Conservation (phyloP, 1,140 invertebrate genomes). For the Asbolus verrucosus region DNA sequence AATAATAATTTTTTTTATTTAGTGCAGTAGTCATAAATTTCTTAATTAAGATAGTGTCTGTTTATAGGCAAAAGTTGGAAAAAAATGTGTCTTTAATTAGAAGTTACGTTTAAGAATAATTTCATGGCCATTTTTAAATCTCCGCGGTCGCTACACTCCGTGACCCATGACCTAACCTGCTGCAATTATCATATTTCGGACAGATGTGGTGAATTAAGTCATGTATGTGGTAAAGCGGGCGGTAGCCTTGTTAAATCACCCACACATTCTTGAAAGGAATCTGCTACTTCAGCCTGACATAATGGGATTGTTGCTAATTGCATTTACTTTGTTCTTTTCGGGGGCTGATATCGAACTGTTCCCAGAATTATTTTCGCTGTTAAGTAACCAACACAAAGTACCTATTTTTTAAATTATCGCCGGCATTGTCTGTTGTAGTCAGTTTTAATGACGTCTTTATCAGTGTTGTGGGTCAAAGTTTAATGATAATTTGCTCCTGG, state of each 20-base stretch:
- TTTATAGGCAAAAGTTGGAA: too few relatives aligned
- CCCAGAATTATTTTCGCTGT: conserved; percentile 18
- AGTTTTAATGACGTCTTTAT: background rate
- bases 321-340: conserved; percentile 9
- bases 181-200: background rate
- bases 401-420: conserved; percentile 1
- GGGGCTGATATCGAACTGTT: conserved; percentile 6
- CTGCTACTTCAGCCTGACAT: conserved; percentile 6
- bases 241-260: conserved; percentile 27
- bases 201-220: conserved; percentile 7
- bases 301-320: conserved; percentile 23
- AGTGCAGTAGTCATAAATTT: too few relatives aligned
- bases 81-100: too few relatives aligned
- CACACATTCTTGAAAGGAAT: conserved; percentile 30
- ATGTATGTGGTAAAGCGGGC: conserved; percentile 9
- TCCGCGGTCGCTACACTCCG: background rate
- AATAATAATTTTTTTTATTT: too few relatives aligned
- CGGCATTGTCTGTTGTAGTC: background rate
- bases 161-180: background rate
- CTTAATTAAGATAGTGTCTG: too few relatives aligned
- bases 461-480: conserved; percentile 8
- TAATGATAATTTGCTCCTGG: conserved; percentile 5
- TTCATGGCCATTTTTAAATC: background rate
- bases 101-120: too few relatives aligned
- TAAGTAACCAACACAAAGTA: conserved; percentile 13